Evolutionary conservation across 2,888 invertebrate species (phyloP).

Genomic region (Drosophila kambysellisi): DNA sequence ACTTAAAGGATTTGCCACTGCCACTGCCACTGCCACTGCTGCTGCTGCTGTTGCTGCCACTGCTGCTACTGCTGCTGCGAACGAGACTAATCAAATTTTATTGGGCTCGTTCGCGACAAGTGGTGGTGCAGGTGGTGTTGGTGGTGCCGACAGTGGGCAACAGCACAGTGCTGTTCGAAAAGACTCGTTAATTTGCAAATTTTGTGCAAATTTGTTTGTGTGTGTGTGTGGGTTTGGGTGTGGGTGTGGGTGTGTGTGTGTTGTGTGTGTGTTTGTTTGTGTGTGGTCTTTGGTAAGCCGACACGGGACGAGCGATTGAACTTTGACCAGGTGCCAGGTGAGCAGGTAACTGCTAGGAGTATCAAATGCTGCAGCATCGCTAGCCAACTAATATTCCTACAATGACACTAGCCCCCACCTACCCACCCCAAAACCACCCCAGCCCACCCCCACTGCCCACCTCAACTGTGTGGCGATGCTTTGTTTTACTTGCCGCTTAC

Average conservation of each 20-base stretch:
- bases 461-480: constrained; percentile 8
- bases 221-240: constrained; percentile 8
- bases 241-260: background rate
- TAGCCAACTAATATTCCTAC: constrained; percentile 23
- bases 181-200: constrained; percentile 7
- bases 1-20: constrained; percentile 39
- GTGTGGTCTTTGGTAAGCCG: constrained; percentile 44
- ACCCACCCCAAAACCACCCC: background rate
- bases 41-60: constrained; percentile 4
- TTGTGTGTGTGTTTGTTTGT: background rate
- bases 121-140: constrained; percentile 4
- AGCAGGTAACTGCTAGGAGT: constrained; percentile 6
- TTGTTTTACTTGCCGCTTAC: constrained; percentile 68
- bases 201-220: constrained; percentile 24
- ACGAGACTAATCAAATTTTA: constrained; percentile 73
- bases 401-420: constrained; percentile 1
- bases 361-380: background rate
- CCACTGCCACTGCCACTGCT: background rate
- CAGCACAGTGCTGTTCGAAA: background rate
- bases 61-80: background rate
- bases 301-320: constrained; percentile 58
- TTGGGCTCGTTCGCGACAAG: constrained; percentile 59
- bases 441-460: background rate
- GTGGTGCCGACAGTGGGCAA: background rate
- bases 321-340: constrained; percentile 51